A percentile compares a stretch with the other conserved stretches of the same genome.
Conservation (phyloP, 2,797 vertebrate genomes). For the Protosalanx chinensis region DNA sequence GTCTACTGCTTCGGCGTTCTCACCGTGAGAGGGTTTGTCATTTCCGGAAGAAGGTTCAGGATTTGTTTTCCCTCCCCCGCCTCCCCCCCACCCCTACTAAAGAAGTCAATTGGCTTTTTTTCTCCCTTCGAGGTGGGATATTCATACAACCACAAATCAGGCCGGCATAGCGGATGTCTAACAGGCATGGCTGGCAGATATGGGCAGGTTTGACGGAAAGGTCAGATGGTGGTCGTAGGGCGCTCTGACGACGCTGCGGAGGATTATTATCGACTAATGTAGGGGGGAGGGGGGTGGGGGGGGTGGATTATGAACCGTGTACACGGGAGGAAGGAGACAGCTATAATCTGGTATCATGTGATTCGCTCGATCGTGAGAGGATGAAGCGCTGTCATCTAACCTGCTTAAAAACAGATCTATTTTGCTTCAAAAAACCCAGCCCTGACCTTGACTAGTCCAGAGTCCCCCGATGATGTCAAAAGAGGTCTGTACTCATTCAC, state of each 20-base stretch:
- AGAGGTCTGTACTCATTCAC: no score
- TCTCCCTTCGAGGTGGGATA: conserved; percentile 64
- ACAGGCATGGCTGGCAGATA: conserved; percentile 59
- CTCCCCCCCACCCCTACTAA: conserved; percentile 65
- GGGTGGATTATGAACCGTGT: conserved; percentile 18
- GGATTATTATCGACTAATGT: conserved; percentile 27
- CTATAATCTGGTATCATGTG: neutral
- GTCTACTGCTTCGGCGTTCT: neutral
- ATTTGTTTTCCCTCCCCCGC: conserved; percentile 64
- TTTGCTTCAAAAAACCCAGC: no score
- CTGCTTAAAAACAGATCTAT: no score
- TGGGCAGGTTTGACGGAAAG: conserved; percentile 44
- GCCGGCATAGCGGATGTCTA: conserved; percentile 53
- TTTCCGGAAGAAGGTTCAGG: conserved; percentile 53
- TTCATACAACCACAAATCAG: conserved; percentile 70
- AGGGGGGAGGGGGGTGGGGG: no score
- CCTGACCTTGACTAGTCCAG: no score
- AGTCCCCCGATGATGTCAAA: no score
- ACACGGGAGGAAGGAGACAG: conserved; percentile 2
- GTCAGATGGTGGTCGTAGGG: neutral
- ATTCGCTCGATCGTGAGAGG: neutral
- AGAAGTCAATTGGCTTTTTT: conserved; percentile 47
- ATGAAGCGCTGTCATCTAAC: no score
- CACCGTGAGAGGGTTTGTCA: conserved; percentile 36
- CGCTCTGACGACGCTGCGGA: conserved; percentile 22